A percentile compares a stretch with the other conserved stretches of the same genome.
These are phyloP conservation scores for Goniozus legneri DNA, from an alignment of 1,140 invertebrate genomes.

Conservation along the genomic window DNA sequence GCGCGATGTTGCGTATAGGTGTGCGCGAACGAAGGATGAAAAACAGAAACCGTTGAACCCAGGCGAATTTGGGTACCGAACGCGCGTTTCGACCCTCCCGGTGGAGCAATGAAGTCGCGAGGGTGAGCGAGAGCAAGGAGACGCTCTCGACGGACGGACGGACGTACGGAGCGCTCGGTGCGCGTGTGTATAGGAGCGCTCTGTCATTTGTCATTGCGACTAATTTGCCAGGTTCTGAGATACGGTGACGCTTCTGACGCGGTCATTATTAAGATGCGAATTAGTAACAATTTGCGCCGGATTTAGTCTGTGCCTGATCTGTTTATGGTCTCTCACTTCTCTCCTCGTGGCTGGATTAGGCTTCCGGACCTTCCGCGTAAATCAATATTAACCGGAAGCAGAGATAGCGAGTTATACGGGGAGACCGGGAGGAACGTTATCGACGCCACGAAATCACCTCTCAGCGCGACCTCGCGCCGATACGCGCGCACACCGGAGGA, in stretches of 20 bases:
- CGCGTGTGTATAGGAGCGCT: constrained; percentile 38
- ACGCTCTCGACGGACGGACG: background rate
- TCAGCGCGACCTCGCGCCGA: background rate
- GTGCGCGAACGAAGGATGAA: too few species aligned
- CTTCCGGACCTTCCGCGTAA: constrained; percentile 43
- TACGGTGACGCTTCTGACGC: constrained; percentile 55
- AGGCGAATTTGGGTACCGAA: too few species aligned
- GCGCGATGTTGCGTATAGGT: too few species aligned
- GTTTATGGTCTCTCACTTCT: constrained; percentile 52
- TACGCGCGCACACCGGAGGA: too few species aligned
- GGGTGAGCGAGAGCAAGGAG: constrained; percentile 4
- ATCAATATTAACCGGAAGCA: constrained; percentile 48
- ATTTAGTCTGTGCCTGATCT: constrained; percentile 53
- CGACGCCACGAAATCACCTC: constrained; percentile 12
- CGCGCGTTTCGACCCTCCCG: constrained; percentile 1
- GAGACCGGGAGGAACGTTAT: constrained; percentile 23
- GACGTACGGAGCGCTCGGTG: constrained; percentile 15
- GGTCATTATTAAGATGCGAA: constrained; percentile 57
- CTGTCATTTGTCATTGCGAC: constrained; percentile 53
- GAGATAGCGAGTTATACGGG: constrained; percentile 17
- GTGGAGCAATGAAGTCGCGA: background rate
- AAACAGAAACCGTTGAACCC: too few species aligned
- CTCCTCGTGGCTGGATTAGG: too few species aligned
- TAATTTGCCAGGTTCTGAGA: constrained; percentile 56
- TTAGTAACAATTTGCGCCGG: constrained; percentile 57